Evolutionary conservation across 2,797 vertebrate genomes (phyloP).

Genomic region (Hippopotamyrus pictus): DNA sequence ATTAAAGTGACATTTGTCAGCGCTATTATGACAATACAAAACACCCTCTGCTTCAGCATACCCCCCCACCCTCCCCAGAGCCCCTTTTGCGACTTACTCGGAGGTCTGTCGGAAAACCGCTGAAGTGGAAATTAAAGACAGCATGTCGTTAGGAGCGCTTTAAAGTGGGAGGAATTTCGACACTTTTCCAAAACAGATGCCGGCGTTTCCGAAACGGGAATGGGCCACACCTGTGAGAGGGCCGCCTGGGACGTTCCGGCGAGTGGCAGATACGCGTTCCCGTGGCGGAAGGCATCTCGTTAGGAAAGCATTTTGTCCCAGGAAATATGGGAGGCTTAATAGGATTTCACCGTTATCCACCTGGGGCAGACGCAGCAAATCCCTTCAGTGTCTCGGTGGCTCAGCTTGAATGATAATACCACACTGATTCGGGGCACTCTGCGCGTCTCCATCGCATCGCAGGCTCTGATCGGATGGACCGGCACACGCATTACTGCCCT

Average conservation of each 20-base stretch:
- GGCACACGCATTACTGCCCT: neutral
- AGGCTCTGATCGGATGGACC: neutral
- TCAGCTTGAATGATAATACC: conserved; percentile 53
- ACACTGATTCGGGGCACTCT: conserved; percentile 32
- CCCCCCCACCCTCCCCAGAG: neutral
- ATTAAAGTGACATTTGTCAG: conserved; percentile 27
- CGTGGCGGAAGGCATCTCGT: conserved; percentile 41
- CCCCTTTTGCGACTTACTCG: neutral
- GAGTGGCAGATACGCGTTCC: neutral
- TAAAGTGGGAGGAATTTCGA: neutral
- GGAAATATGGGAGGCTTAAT: conserved; percentile 58
- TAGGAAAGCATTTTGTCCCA: conserved; percentile 54
- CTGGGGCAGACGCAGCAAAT: conserved; percentile 51
- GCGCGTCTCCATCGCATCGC: neutral
- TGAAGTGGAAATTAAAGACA: neutral
- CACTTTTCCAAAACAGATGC: neutral
- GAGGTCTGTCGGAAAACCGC: neutral
- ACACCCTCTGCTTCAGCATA: neutral
- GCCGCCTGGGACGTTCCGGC: neutral
- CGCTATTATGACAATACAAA: neutral
- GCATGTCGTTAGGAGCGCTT: neutral
- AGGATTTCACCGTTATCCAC: conserved; percentile 57
- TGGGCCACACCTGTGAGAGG: neutral
- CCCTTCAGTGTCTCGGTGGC: conserved; percentile 41
- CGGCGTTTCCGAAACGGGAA: neutral